These are phyloP conservation scores for Volucella inflata DNA, from an alignment of 2,888 invertebrate genomes.

Conservation along the genomic window DNA sequence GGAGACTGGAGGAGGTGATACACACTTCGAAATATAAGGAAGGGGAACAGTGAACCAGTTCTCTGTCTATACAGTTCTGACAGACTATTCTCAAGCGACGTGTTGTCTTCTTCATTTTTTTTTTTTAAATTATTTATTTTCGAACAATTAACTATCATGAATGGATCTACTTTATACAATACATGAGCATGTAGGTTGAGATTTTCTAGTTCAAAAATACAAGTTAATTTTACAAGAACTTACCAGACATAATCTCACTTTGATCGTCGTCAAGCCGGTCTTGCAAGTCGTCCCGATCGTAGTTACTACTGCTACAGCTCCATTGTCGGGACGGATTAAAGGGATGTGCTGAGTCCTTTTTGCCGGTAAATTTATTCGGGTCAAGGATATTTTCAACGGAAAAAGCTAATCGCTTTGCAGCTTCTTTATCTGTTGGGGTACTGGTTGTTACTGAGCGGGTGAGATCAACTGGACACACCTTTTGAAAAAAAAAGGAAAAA, in stretches of 20 bases:
- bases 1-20: too few relatives aligned
- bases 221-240: conserved; percentile 80
- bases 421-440: conserved; percentile 81
- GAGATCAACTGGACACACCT: conserved; percentile 84
- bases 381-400: conserved; percentile 96
- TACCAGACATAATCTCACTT: conserved; percentile 85
- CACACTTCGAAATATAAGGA: too few relatives aligned
- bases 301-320: conserved; percentile 82
- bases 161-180: too few relatives aligned
- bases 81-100: too few relatives aligned
- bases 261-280: conserved; percentile 83
- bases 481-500: conserved; percentile 7
- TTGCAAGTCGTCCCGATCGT: conserved; percentile 83
- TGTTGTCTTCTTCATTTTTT: too few relatives aligned
- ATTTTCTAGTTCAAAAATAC: background rate
- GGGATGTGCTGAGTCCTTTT: conserved; percentile 81
- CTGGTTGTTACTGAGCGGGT: conserved; percentile 82
- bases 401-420: conserved; percentile 88
- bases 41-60: too few relatives aligned
- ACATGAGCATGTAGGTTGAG: background rate
- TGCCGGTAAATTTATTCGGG: conserved; percentile 94
- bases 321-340: conserved; percentile 83
- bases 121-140: too few relatives aligned
- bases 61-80: too few relatives aligned
- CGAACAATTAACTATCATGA: too few relatives aligned